Evolutionary conservation across 2,797 vertebrate genomes (phyloP), one percentile per base, ranked within the genome.

Genomic region (Eulemur mongoz): DNA sequence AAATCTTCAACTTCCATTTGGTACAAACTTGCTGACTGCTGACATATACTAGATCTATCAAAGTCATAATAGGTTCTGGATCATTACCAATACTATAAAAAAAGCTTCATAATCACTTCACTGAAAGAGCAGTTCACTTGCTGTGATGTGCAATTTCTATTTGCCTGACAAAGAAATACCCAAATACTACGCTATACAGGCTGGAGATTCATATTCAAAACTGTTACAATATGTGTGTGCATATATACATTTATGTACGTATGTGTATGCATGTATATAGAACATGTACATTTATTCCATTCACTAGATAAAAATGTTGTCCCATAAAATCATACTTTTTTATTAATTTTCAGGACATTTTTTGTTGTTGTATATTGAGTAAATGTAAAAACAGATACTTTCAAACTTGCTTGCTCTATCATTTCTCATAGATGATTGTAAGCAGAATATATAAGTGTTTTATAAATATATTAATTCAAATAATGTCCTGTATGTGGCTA

Each of bases 21-120:
- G 22, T 89, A 48, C 15, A 61, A 89, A 97, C 76, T 84, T 75
- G 79, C 78, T 93, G 78, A 95, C 67, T 95, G 25, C 38, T 97
- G 43, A 91, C 89, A 98, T 96, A 95, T 32, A 4, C 10, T 73
- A 92, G 35, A 91, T 43, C 8, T 79, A 92, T 38, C 52, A 93
- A 88, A 76, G 69, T 85, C 48, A 93, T 90, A 73, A 95, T 48
- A 0, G 0, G 63, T 82, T 97, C 72, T 89, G 96, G 72, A 86
- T 85, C 72, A 93, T 95, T 82, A 81, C 50, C 40, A 94, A 81
- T 63, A 22, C 78, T 59, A 91, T 93, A 83, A 85, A 89, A 67
- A 91, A 91, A 30, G 3, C 27, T 90, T 92, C 11, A 81, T 79
- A 88, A 92, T 96, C 57, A 95, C 32, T n/a, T 35, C 7, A 35